Conservation (phyloP, 2,888 invertebrate genomes). For the Schizotus pectinicornis region DNA sequence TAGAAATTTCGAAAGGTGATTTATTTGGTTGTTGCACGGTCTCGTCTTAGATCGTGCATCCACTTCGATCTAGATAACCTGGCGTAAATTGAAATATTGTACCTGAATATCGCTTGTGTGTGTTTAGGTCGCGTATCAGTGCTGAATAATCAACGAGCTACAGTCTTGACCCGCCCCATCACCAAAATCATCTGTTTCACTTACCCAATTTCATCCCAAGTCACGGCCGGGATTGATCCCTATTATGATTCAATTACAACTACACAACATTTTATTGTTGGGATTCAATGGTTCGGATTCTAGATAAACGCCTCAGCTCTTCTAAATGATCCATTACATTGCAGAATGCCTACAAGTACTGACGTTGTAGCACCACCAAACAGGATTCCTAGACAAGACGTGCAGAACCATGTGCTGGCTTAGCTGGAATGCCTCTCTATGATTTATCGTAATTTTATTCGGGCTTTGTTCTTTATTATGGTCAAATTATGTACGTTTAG, state of each 20-base stretch:
- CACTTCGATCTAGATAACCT: conserved; percentile 47
- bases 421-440: no score
- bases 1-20: no score
- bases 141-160: conserved; percentile 43
- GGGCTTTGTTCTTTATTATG: no score
- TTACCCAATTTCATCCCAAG: conserved; percentile 4
- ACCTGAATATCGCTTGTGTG: conserved; percentile 43
- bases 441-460: no score
- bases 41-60: conserved; percentile 11
- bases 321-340: conserved; percentile 1
- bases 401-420: no score
- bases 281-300: background rate
- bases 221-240: background rate
- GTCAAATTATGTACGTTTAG: no score
- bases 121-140: conserved; percentile 45
- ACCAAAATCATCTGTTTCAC: conserved; percentile 35
- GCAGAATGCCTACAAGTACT: no score
- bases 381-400: no score
- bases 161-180: conserved; percentile 38
- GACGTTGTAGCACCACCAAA: no score
- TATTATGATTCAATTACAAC: no score
- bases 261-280: no score
- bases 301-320: background rate
- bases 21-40: conserved; percentile 3
- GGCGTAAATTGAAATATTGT: conserved; percentile 52